Conservation (phyloP, 2,888 invertebrate species). For the Helleia helle region DNA sequence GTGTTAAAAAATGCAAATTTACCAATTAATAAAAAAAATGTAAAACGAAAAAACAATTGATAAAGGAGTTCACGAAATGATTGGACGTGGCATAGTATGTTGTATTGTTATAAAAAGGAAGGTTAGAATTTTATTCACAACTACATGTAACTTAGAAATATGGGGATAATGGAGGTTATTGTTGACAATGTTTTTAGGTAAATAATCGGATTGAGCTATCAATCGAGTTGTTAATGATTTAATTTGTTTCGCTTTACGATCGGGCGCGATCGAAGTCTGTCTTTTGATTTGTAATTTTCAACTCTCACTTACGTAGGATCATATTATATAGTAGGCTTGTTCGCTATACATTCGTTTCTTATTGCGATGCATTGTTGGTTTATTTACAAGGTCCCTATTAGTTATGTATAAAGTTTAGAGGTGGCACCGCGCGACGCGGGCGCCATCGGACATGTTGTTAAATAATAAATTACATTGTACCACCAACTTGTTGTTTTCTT, state of each 20-base stretch:
- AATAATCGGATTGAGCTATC: slow-evolving; percentile 68
- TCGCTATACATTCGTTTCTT: slow-evolving; percentile 39
- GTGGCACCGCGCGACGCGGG: slow-evolving; percentile 41
- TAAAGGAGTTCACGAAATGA: slow-evolving; percentile 31
- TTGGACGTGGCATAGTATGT: slow-evolving; percentile 57
- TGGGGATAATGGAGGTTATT: slow-evolving; percentile 62
- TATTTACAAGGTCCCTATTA: slow-evolving; percentile 61
- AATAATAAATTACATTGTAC: slow-evolving; percentile 80
- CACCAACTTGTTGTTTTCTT: slow-evolving; percentile 67
- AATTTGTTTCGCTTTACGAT: slow-evolving; percentile 32
- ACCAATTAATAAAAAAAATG: slow-evolving; percentile 34
- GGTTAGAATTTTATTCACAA: slow-evolving; percentile 69
- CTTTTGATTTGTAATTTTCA: slow-evolving; percentile 23
- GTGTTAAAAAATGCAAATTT: slow-evolving; percentile 59
- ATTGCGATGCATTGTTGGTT: slow-evolving; percentile 61
- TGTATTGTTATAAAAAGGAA: slow-evolving; percentile 67
- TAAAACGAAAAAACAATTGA: slow-evolving; percentile 30
- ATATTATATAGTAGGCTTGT: slow-evolving; percentile 47
- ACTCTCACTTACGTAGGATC: slow-evolving; percentile 39
- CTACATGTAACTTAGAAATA: slow-evolving; percentile 64
- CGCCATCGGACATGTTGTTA: slow-evolving; percentile 75
- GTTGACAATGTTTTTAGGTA: slow-evolving; percentile 72
- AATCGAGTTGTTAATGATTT: slow-evolving; percentile 56
- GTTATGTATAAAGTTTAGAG: slow-evolving; percentile 71
- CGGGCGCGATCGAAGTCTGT: slow-evolving; percentile 18